These are phyloP conservation scores for Lypha dubia DNA, from an alignment of 2,888 invertebrate species.

Conservation along the genomic window DNA sequence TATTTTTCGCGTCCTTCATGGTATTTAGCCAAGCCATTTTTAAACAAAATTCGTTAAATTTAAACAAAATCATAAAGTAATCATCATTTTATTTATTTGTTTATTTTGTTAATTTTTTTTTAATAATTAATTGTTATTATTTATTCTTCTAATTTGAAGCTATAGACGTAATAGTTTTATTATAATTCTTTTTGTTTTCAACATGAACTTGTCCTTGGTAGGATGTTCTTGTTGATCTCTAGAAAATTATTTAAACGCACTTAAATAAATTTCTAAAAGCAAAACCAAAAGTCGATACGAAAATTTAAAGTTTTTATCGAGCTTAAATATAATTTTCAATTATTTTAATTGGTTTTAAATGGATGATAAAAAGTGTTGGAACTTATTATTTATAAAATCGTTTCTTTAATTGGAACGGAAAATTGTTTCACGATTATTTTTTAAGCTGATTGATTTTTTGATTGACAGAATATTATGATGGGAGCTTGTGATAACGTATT, in stretches of 20 bases:
- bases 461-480: not conserved
- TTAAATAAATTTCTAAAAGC: slow-evolving; percentile 32
- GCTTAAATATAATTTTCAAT: slow-evolving; percentile 9
- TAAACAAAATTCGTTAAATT: slow-evolving; percentile 63
- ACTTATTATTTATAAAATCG: not conserved
- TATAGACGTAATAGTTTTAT: slow-evolving; percentile 57
- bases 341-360: slow-evolving; percentile 20
- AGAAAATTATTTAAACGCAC: not conserved
- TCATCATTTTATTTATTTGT: slow-evolving; percentile 3
- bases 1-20: slow-evolving; percentile 12
- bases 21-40: slow-evolving; percentile 52
- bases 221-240: slow-evolving; percentile 83
- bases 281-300: not conserved
- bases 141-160: slow-evolving; percentile 55
- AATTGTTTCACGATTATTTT: not conserved
- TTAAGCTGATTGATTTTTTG: not conserved
- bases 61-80: slow-evolving; percentile 61
- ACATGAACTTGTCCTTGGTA: slow-evolving; percentile 81
- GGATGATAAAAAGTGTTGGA: slow-evolving; percentile 10
- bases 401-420: slow-evolving; percentile 28
- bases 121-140: slow-evolving; percentile 1
- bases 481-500: not conserved
- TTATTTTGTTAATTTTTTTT: slow-evolving; percentile 10
- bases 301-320: too few species aligned
- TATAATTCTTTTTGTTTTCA: slow-evolving; percentile 40